A percentile compares a stretch with the other conserved stretches of the same genome.
These are phyloP conservation scores for Leguminivora glycinivorella DNA, from an alignment of 1,140 invertebrate species.

Conservation along the genomic window DNA sequence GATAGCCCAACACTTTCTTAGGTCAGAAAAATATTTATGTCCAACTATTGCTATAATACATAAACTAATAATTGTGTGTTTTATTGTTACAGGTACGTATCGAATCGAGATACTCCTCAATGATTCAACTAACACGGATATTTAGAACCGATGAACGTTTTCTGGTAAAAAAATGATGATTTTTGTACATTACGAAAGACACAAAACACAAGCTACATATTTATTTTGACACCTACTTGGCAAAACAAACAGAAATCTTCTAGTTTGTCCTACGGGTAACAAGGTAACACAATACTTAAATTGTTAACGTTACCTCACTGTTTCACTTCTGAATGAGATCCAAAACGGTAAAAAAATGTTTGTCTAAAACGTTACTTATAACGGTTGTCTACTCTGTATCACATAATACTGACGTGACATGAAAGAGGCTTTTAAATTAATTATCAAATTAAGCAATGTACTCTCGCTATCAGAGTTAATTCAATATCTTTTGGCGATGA, in stretches of 20 bases:
- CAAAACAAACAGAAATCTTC: background rate
- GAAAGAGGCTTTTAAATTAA: background rate
- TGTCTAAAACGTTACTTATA: background rate
- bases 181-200: background rate
- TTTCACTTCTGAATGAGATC: background rate
- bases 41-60: background rate
- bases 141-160: background rate
- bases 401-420: background rate
- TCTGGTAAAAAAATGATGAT: background rate
- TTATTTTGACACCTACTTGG: background rate
- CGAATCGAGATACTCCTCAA: background rate
- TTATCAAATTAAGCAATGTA: constrained; percentile 4
- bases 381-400: background rate
- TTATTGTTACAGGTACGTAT: background rate
- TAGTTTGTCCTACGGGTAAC: background rate
- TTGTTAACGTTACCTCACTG: background rate
- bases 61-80: background rate
- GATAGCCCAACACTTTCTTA: no score
- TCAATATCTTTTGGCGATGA: background rate
- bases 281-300: background rate
- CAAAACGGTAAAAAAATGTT: constrained; percentile 3
- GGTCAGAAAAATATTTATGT: no score
- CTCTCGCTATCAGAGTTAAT: background rate
- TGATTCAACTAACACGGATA: background rate
- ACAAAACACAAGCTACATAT: background rate